These are phyloP conservation scores for Caenorhabditis imperialis DNA, from an alignment of 2,888 invertebrate species.

Conservation along the genomic window DNA sequence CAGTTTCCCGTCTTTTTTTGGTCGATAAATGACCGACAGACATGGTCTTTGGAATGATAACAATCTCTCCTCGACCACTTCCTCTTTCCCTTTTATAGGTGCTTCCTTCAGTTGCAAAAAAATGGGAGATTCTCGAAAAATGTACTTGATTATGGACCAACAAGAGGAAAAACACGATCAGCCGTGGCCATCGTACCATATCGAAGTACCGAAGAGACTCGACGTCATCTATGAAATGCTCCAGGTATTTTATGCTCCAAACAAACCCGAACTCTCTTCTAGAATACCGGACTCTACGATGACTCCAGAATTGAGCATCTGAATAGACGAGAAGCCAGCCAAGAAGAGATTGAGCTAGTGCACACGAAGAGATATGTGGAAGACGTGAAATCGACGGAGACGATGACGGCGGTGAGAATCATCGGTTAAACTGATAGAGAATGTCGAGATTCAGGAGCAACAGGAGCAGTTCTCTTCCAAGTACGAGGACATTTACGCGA, in stretches of 20 bases:
- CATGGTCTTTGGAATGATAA: too few relatives aligned
- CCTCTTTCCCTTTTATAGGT: too few relatives aligned
- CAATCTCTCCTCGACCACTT: too few relatives aligned
- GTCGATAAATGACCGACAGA: too few relatives aligned
- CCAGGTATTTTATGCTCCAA: constrained; percentile 20
- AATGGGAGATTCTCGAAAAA: constrained; percentile 22
- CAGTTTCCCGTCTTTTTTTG: too few relatives aligned
- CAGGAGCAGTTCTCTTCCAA: constrained; percentile 57
- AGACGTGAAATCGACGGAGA: constrained; percentile 47
- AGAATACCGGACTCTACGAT: constrained; percentile 11
- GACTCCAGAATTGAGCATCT: constrained; percentile 33
- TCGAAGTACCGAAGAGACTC: constrained; percentile 72
- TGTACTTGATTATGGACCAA: constrained; percentile 46
- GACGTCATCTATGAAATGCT: constrained; percentile 55
- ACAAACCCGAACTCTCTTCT: neutral
- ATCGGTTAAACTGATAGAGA: constrained; percentile 50
- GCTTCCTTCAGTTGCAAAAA: too few relatives aligned
- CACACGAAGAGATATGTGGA: constrained; percentile 66
- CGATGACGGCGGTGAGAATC: constrained; percentile 49
- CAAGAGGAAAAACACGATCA: constrained; percentile 63
- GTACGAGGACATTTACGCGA: constrained; percentile 76
- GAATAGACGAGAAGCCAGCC: constrained; percentile 45
- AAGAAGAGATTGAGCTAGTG: constrained; percentile 56
- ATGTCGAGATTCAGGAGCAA: constrained; percentile 20
- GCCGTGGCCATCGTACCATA: constrained; percentile 72